Base-by-base conservation (phyloP, 2,888 invertebrate species). In the Sussaba pulchella region DNA sequence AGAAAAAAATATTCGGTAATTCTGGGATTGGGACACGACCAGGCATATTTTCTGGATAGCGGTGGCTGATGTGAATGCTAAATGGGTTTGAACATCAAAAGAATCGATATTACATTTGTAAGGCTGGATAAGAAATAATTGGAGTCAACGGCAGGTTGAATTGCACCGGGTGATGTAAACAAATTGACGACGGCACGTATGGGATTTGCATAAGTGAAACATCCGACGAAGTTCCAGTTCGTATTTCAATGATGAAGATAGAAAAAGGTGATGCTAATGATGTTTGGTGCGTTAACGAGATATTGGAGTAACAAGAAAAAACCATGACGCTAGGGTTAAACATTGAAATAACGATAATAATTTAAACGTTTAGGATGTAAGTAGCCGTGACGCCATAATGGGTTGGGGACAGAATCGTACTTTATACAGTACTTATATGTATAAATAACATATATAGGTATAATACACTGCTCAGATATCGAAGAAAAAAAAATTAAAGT, bases 331-430 rank as follows among this genome's bases (percentile, higher is more conserved):
- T 81, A 82, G 66, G 75, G 21, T 75, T 73, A 79, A 81, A 83
- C 54, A 79, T 83, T 64, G 77, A 78, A 31, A 80, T 70, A 84
- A 80, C 74, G 74, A 84, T 81, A 78, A 78, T 78, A 82, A 85
- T 82, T 61, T 78, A 80, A 83, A 79, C 63, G 67, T 81, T 43
- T 83, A 83, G 75, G 57, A 47, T 54, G 43, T 85, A 85, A 84
- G 83, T 83, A 85, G 85, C 82, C 81, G 76, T 84, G 83, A 83
- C 77, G 76, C 76, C 71, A 71, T 80, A 66, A 82, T 57, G 70
- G 69, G 63, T 59, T 69, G 52, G 47, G 61, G 41, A 61, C 61
- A 61, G 61, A 41, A 61, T 61, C 78, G 81, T 84, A 83, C 81
- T 83, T 80, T 81, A 81, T 72, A 79, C 61, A 76, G 57, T 82